Evolutionary conservation across 2,113 vertebrate genomes (phyloP).

Genomic region (Coturnix japonica): DNA sequence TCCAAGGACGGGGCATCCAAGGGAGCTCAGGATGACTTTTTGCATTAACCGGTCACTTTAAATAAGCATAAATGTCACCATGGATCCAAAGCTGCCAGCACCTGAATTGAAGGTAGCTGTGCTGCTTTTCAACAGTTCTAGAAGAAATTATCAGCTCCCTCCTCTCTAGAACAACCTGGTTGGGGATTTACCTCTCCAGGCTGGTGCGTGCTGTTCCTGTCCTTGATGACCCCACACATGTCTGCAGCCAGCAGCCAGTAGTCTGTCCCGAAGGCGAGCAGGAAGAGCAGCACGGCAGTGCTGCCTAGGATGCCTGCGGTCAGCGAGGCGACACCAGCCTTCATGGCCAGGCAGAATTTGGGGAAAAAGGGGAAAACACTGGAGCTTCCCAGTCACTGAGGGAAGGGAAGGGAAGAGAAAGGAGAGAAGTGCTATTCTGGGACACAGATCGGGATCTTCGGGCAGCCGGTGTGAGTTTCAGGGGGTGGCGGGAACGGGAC

Average conservation of each 20-base stretch:
- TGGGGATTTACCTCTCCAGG: slow-evolving; percentile 32
- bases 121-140: neutral
- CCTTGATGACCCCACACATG: slow-evolving; percentile 68
- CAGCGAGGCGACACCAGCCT: slow-evolving; percentile 78
- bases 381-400: neutral
- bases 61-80: accelerated
- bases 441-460: slow-evolving; percentile 58
- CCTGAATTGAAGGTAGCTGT: neutral
- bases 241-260: slow-evolving; percentile 89
- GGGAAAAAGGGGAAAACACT: neutral
- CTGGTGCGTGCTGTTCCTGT: slow-evolving; percentile 25
- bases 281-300: slow-evolving; percentile 82
- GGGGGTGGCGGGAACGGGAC: slow-evolving; percentile 49
- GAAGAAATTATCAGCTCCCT: neutral
- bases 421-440: slow-evolving; percentile 82
- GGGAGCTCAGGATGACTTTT: neutral
- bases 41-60: neutral
- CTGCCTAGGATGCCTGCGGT: slow-evolving; percentile 80
- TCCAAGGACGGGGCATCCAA: too few relatives aligned
- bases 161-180: neutral
- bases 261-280: slow-evolving; percentile 85
- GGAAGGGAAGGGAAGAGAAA: neutral
- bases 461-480: slow-evolving; percentile 79
- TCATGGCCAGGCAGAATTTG: slow-evolving; percentile 76
- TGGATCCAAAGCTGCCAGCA: neutral